Base-by-base conservation (phyloP, 1,140 invertebrate species). In the Leptoteleia sp. region DNA sequence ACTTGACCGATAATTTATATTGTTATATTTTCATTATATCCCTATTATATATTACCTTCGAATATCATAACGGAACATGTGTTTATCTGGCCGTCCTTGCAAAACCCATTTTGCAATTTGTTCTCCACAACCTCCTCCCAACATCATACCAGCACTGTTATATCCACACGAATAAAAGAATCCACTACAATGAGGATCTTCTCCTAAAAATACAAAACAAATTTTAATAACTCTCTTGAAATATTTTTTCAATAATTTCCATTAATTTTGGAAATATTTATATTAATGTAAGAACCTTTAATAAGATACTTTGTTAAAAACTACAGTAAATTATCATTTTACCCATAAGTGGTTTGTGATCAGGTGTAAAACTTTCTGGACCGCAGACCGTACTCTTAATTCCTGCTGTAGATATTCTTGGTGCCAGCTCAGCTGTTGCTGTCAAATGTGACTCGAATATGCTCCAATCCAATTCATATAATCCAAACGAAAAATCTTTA, bases 71-170 rank as follows among this genome's bases (percentile, higher is more conserved):
- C 90, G 91, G 81, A 95, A 96, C 95, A 98, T 96, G 73, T 96
- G 94, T 70, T 95, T 90, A 37, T 94, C 91, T 0, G 96, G 96
- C 61, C 95, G 91, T 17, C 96, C 96, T 73, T 94, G 90, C 0
- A 94, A 89, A 48, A 97, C 92, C 96, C 96, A 97, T 35, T 93
- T 91, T 0, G 96, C 95, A 65, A 96, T 91, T 88, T 97, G 94
- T 82, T 96, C 92, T 0, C 93, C 95, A 76, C 94, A 95, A 1
- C 96, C 96, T 3, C 94, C 95, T 22, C 95, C 95, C 42, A 96
- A 92, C 94, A 96, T 97, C 93, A 97, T 96, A 2, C 96, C 96
- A 0, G 94, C 92, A 16, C 95, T 96, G 84, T 97, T 98, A 84
- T 95, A 97, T 6, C 95, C 96, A 81, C 94, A 95, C 37, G 93